These are phyloP conservation scores for Brenthis ino DNA, from an alignment of 2,888 invertebrate genomes.

Conservation along the genomic window DNA sequence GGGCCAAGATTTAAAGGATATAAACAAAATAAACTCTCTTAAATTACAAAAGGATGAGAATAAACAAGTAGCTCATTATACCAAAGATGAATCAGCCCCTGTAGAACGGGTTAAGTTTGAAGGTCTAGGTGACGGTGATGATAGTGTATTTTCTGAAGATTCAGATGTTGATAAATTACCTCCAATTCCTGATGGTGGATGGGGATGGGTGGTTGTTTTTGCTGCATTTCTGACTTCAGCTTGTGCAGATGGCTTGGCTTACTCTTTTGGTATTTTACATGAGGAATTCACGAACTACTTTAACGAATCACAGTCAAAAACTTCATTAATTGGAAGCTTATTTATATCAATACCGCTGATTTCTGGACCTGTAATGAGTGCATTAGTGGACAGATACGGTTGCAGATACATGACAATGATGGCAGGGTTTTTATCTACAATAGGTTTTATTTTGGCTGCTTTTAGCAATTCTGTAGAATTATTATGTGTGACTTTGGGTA, in stretches of 20 bases:
- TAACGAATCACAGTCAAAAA: conserved; percentile 89
- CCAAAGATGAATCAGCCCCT: conserved; percentile 51
- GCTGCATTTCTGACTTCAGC: conserved; percentile 93
- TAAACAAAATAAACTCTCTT: conserved; percentile 66
- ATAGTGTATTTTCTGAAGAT: conserved; percentile 71
- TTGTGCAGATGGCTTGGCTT: conserved; percentile 95
- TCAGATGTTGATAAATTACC: conserved; percentile 67
- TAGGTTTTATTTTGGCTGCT: conserved; percentile 89
- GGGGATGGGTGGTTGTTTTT: conserved; percentile 94
- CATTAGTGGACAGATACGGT: conserved; percentile 91
- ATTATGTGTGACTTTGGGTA: conserved; percentile 91
- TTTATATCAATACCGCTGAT: conserved; percentile 94
- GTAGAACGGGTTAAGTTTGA: conserved; percentile 72
- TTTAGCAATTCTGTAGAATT: conserved; percentile 87
- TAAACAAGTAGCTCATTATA: conserved; percentile 50
- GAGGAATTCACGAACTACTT: conserved; percentile 91
- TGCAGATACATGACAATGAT: conserved; percentile 88
- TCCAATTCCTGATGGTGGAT: conserved; percentile 90
- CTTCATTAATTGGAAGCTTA: conserved; percentile 93
- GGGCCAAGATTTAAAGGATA: conserved; percentile 49
- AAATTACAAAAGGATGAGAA: conserved; percentile 55
- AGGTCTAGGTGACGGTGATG: conserved; percentile 67
- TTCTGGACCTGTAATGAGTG: conserved; percentile 91
- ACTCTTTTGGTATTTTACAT: conserved; percentile 94
- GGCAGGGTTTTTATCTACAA: conserved; percentile 86